Evolutionary conservation across 2,797 vertebrate genomes (phyloP), one percentile per base, ranked within the genome.

Genomic region (Lates japonicus): DNA sequence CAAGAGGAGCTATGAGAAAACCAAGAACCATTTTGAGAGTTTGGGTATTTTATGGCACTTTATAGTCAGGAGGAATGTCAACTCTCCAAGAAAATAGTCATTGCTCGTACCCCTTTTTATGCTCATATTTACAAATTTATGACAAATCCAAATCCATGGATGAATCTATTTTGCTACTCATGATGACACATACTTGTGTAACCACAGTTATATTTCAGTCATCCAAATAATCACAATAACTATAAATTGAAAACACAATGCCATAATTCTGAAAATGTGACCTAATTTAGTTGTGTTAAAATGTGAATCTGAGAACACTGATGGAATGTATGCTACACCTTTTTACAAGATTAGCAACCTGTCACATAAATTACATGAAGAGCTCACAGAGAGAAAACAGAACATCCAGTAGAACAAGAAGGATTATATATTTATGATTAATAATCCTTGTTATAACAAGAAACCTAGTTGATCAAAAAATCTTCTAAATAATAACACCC

Each of bases 311-410:
- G 61, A 29, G 39, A 35, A 82, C 44, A 29, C 60, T 12, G 60
- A 77, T 76, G 75, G 78, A 88, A 83, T 54, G 72, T 76, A 73
- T 51, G 72, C 60, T 78, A 83, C 76, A 80, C 69, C 41, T n/a
- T 87, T 78, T 85, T 66, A 79, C 62, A 2, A 82, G 80, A 87
- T 89, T 83, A 79, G 69, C 58, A 84, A 83, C 68, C 75, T 80
- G 84, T 76, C 82, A 70, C 70, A 78, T 75, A n/a, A 87, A 84
- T 87, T 81, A 82, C 42, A 66, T 13, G 59, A 78, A 13, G 48
- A 67, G 54, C 62, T 67, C 37, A 73, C 11, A n/a, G 61, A 39
- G 81, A 72, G 58, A 75, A 84, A 79, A 73, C 62, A 77, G 66
- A 90, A 66, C 69, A 87, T 84, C 80, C 60, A 39, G 64, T 17